Evolutionary conservation across 2,113 vertebrate species (phyloP).

Genomic region (Garra rufa): DNA sequence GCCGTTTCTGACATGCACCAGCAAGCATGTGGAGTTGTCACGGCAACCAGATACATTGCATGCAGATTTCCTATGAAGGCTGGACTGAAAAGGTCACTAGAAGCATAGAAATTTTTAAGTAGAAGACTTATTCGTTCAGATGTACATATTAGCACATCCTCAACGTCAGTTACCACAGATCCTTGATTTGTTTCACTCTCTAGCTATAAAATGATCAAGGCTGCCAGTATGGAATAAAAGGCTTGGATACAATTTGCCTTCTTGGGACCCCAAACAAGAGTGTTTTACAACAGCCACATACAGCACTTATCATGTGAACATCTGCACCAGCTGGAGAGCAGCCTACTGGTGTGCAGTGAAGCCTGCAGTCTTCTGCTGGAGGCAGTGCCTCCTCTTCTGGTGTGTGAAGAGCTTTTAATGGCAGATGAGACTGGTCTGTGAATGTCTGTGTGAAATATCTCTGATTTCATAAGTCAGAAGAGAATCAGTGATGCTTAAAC

Average conservation of each 20-base stretch:
- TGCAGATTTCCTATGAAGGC: not conserved
- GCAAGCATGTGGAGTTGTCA: not conserved
- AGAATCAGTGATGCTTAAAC: slow-evolving; percentile 22
- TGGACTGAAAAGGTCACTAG: not conserved
- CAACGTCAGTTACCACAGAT: not conserved
- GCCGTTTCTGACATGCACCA: not conserved
- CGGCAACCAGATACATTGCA: not conserved
- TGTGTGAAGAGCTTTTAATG: not conserved
- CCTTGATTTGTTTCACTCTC: not conserved
- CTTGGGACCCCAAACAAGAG: not conserved
- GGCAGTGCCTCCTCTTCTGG: slow-evolving; percentile 10
- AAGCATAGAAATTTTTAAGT: not conserved
- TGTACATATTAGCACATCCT: not conserved
- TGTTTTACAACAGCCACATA: not conserved
- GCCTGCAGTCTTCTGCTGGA: not conserved
- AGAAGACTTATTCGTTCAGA: not conserved
- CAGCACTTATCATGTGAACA: not conserved
- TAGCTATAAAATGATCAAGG: not conserved
- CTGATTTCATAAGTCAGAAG: slow-evolving; percentile 34
- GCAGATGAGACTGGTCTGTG: slow-evolving; percentile 25
- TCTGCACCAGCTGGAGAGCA: slow-evolving; percentile 14
- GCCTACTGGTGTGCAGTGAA: not conserved
- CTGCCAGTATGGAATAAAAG: not conserved
- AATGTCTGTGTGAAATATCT: slow-evolving; percentile 18
- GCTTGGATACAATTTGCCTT: not conserved